Percentiles rank a stretch among this genome's conserved stretches.
phyloP scores from a whole-genome alignment of 2,797 vertebrate species.

The Pipistrellus pipistrellus region DNA sequence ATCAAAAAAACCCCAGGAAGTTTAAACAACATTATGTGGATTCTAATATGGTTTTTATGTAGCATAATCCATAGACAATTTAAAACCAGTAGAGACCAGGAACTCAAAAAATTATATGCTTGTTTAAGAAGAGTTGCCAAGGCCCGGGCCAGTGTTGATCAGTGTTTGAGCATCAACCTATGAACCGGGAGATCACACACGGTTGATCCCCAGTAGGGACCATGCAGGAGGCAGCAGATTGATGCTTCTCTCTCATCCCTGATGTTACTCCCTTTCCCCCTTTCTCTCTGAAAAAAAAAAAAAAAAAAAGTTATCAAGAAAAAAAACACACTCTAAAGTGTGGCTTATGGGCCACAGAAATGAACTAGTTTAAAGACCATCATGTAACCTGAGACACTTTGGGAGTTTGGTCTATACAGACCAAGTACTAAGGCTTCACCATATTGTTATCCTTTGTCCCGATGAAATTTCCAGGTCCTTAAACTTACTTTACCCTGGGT shows the following conservation, averaged over 20 bases:
- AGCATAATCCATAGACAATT: constrained; percentile 48
- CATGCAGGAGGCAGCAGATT: too few relatives aligned
- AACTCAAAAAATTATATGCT: constrained; percentile 58
- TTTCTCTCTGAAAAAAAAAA: too few relatives aligned
- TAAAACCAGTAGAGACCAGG: constrained; percentile 59
- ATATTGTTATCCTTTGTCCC: constrained; percentile 7
- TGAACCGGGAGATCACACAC: too few relatives aligned
- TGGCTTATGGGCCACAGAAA: constrained; percentile 61
- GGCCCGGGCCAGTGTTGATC: too few relatives aligned
- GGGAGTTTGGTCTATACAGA: not conserved
- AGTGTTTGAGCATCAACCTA: too few relatives aligned
- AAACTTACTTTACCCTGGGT: not conserved
- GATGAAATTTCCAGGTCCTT: not conserved
- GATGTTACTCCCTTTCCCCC: too few relatives aligned
- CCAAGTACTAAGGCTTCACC: not conserved
- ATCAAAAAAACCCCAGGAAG: not conserved
- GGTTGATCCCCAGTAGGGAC: too few relatives aligned
- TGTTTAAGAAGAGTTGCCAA: constrained; percentile 2
- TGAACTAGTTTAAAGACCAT: constrained; percentile 58
- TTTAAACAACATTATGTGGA: constrained; percentile 48
- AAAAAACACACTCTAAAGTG: constrained; percentile 32
- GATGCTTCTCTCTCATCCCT: too few relatives aligned
- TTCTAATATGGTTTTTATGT: constrained; percentile 44
- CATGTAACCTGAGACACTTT: constrained; percentile 67
- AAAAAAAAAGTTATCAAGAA: not conserved